Base-by-base conservation (phyloP, 2,797 vertebrate species). In the Geotrypetes seraphini region DNA sequence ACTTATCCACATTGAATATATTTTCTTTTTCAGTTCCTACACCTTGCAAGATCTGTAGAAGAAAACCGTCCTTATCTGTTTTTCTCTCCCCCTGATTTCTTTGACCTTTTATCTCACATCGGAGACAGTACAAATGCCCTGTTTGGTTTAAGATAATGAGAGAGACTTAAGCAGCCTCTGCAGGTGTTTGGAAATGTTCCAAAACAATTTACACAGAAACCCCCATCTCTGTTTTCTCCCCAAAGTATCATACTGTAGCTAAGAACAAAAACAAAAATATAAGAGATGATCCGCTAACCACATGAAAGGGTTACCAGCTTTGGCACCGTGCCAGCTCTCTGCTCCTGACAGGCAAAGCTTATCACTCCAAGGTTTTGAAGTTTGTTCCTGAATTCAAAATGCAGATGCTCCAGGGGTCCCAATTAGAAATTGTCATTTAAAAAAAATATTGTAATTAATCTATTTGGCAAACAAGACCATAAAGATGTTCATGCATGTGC, bases 391-490 rank as follows among this genome's bases (percentile, higher is more conserved):
- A 75, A 78, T 66, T 73, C 38, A 64, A 73, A 75, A 43, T 78
- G 73, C 81, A 86, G 83, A 85, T 75, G 79, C 72, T 86, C 83
- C 57, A 39, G 66, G 60, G 46, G 17, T 20, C 38, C 37, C 52
- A 61, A 49, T 5, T 43, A 22, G 43, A 27, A 47, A 29, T 40
- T 46, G 36, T 25, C 16, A 25, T 40, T 34, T 22, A 39, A 43
- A n/a, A n/a, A n/a, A n/a, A n/a, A 31, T 36, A 72, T 73, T 82
- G 68, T 78, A 83, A 86, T 84, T 87, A 85, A 81, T 85, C 55
- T 72, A 71, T 75, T 78, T 62, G 64, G 64, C 70, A 74, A n/a
- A 71, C 39, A 61, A 68, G 60, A 60, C 39, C 47, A 7, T 22
- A 29, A 32, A 15, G 37, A 34, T 40, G 36, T 25, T 34, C 55